Percentiles rank a stretch among this genome's conserved stretches.
phyloP scores from a whole-genome alignment of 2,888 invertebrate genomes.

The Pinctada fucata region DNA sequence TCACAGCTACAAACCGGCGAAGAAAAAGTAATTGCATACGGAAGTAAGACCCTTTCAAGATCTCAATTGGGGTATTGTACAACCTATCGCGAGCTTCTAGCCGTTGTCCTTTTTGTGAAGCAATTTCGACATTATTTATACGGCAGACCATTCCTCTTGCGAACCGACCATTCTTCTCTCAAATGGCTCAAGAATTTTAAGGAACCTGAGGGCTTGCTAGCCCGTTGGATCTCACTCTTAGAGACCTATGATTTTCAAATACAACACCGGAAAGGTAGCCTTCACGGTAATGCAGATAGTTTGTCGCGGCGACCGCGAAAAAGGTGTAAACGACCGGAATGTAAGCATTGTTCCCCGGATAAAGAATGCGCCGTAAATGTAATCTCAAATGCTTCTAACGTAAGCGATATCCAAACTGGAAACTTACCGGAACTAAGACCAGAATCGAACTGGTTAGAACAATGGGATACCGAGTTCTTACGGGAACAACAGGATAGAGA shows the following conservation, averaged over 20 bases:
- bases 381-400: constrained; percentile 19
- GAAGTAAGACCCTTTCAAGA: constrained; percentile 37
- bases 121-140: no score
- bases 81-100: constrained; percentile 45
- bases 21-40: constrained; percentile 14
- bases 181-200: constrained; percentile 40
- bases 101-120: no score
- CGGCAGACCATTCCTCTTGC: constrained; percentile 36
- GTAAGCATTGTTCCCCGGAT: constrained; percentile 30
- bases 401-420: no score
- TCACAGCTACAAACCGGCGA: constrained; percentile 16
- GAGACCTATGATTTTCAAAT: constrained; percentile 32
- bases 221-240: constrained; percentile 52
- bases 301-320: constrained; percentile 1
- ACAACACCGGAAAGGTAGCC: constrained; percentile 26
- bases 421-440: not conserved
- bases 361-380: constrained; percentile 24
- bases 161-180: constrained; percentile 52
- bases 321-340: constrained; percentile 25
- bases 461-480: constrained; percentile 12
- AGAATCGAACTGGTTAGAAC: constrained; percentile 4
- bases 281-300: constrained; percentile 33
- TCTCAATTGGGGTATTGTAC: constrained; percentile 43
- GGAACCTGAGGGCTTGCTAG: constrained; percentile 9
- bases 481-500: constrained; percentile 9